Base-by-base conservation (phyloP, 2,113 vertebrate species). In the Micronycteris hirsuta region DNA sequence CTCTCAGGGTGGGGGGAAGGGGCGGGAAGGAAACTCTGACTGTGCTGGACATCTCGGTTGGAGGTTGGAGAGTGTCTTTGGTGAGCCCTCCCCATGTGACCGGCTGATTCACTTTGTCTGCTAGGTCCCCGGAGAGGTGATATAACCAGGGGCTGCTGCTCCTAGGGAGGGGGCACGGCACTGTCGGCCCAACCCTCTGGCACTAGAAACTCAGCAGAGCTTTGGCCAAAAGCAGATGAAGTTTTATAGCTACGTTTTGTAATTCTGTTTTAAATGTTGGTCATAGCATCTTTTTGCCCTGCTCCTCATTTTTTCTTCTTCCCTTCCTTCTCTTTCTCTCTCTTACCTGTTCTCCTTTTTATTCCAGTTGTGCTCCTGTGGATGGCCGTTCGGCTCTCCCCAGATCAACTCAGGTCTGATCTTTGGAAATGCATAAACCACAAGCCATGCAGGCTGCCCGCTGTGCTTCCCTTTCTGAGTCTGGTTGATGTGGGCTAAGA, bases 41-140 rank as follows among this genome's bases (percentile, higher is more conserved):
- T 63, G 52, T 58, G 63, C 31, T 0, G 3, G 86, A 76, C 68
- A 54, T 87, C 61, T 93, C 61, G 0, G 54, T 58, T 17, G 78
- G 89, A 93, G 0, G 54, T 58, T 17, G 78, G 89, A 93, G 84
- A 85, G 73, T 17, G 43, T 24, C 90, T 95, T 89, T 88, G 84
- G 74, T 45, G 96, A 93, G 81, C 43, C 36, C 47, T 41, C 16
- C 2, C 87, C 87, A 78, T 6, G 76, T 93, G 90, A 86, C 81
- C 0, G 7, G 81, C 96, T 97, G 97, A 96, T 65, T 97, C 95
- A 82, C 43, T 86, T n/a, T 76, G 85, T 92, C 90, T 43, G 15
- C 73, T 28, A 4, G 22, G 49, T 77, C 95, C 94, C 70, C 0
- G 47, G 96, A 85, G 93, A 86, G 77, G 92, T 95, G 92, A 97